These are phyloP conservation scores for Ginglymostoma cirratum DNA, from an alignment of 2,113 vertebrate genomes.

Conservation along the genomic window DNA sequence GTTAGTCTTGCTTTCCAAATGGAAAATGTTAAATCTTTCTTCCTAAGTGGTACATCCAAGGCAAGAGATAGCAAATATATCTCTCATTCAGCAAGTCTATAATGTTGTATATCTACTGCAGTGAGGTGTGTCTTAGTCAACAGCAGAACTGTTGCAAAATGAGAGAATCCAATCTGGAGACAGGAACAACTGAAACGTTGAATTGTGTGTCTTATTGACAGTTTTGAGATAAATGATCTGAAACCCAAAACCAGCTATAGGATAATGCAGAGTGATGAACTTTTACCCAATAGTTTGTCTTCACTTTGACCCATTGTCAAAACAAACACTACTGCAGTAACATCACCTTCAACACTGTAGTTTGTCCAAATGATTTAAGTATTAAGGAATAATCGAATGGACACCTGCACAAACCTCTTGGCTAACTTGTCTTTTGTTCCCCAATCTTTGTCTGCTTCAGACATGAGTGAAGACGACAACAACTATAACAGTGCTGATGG, in stretches of 20 bases:
- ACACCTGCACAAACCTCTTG: neutral
- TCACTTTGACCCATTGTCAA: neutral
- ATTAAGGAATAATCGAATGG: neutral
- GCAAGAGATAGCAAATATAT: neutral
- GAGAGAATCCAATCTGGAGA: neutral
- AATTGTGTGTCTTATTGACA: neutral
- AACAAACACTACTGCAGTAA: neutral
- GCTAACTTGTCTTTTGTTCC: constrained; percentile 19
- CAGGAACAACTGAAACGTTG: neutral
- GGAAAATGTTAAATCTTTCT: neutral
- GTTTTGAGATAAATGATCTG: neutral
- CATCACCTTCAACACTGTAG: neutral
- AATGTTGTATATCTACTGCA: neutral
- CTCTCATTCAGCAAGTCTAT: neutral
- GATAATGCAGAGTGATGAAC: neutral
- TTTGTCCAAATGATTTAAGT: neutral
- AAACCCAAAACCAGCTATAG: neutral
- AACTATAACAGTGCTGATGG: constrained; percentile 77
- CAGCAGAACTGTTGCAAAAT: neutral
- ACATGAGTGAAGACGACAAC: constrained; percentile 60
- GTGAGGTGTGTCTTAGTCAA: neutral
- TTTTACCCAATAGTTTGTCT: neutral
- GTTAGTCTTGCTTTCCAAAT: neutral
- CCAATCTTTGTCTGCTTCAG: constrained; percentile 48
- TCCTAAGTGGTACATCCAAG: neutral